Evolutionary conservation across 2,113 vertebrate genomes (phyloP).

Genomic region (Pangasianodon gigas): DNA sequence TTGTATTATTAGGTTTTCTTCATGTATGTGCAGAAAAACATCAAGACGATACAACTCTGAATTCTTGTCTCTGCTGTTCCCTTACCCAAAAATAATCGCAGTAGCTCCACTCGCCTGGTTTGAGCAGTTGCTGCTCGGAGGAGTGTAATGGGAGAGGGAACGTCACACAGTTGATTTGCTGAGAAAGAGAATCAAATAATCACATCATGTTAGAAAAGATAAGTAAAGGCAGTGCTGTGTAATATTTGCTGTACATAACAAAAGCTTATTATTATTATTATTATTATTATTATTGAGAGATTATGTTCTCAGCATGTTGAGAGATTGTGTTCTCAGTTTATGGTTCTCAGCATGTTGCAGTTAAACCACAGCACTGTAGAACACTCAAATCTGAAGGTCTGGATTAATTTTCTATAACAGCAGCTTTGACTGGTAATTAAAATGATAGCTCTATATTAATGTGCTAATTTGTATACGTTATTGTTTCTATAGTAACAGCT

Average conservation of each 20-base stretch:
- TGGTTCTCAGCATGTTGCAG: no score
- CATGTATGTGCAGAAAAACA: not conserved
- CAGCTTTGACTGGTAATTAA: not conserved
- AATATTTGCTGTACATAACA: not conserved
- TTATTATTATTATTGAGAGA: no score
- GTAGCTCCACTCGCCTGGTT: conserved; percentile 97
- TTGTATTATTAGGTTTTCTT: not conserved
- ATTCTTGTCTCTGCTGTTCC: conserved; percentile 18
- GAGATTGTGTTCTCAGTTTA: no score
- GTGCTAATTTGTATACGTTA: not conserved
- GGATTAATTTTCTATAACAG: not conserved
- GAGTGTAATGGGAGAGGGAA: conserved; percentile 86
- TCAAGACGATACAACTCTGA: not conserved
- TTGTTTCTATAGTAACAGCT: not conserved
- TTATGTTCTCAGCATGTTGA: no score
- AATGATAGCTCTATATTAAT: not conserved
- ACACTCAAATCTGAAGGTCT: not conserved
- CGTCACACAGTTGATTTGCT: conserved; percentile 93
- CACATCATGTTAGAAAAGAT: not conserved
- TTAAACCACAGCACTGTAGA: no score
- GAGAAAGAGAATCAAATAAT: conserved; percentile 5
- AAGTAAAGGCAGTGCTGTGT: not conserved
- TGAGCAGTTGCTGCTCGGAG: conserved; percentile 93
- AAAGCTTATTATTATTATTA: not conserved
- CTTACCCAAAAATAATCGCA: conserved; percentile 99